A percentile compares a stretch with the other conserved stretches of the same genome.
phyloP scores from a whole-genome alignment of 2,888 invertebrate species.

The Cremastobaeus sp. region DNA sequence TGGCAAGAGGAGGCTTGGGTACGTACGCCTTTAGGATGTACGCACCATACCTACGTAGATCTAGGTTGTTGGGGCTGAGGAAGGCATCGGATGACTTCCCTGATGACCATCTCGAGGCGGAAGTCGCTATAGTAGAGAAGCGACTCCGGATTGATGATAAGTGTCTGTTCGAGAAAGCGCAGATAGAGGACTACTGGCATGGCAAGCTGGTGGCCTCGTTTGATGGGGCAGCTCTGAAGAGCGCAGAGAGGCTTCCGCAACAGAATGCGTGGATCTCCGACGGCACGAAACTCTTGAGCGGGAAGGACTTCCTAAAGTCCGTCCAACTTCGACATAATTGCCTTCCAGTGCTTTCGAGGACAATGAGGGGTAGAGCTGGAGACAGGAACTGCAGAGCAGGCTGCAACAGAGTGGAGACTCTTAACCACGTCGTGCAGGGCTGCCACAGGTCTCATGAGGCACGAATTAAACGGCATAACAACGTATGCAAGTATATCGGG shows the following conservation, averaged over 20 bases:
- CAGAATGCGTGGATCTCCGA: slow-evolving; percentile 51
- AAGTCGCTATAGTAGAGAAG: not conserved
- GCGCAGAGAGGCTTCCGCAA: slow-evolving; percentile 1
- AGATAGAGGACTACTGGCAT: not conserved
- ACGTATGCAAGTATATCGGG: no score
- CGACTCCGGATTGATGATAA: not conserved
- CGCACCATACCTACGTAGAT: not conserved
- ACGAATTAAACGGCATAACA: slow-evolving; percentile 68
- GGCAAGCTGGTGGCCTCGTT: slow-evolving; percentile 1
- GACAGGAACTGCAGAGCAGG: slow-evolving; percentile 39
- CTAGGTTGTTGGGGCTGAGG: not conserved
- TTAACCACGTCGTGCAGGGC: slow-evolving; percentile 45
- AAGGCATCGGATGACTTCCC: not conserved
- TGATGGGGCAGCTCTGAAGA: slow-evolving; percentile 23
- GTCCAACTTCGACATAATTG: slow-evolving; percentile 37
- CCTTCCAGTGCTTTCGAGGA: slow-evolving; percentile 21
- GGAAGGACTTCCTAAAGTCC: slow-evolving; percentile 33
- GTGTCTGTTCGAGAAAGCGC: not conserved
- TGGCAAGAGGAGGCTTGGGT: slow-evolving; percentile 1
- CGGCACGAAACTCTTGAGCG: slow-evolving; percentile 26
- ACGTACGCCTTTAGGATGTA: not conserved
- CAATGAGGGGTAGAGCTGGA: not conserved
- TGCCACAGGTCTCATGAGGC: slow-evolving; percentile 65
- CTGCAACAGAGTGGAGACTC: slow-evolving; percentile 20
- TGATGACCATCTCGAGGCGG: not conserved